These are phyloP conservation scores for Brachypterus glaber DNA, from an alignment of 2,888 invertebrate genomes.

Conservation along the genomic window DNA sequence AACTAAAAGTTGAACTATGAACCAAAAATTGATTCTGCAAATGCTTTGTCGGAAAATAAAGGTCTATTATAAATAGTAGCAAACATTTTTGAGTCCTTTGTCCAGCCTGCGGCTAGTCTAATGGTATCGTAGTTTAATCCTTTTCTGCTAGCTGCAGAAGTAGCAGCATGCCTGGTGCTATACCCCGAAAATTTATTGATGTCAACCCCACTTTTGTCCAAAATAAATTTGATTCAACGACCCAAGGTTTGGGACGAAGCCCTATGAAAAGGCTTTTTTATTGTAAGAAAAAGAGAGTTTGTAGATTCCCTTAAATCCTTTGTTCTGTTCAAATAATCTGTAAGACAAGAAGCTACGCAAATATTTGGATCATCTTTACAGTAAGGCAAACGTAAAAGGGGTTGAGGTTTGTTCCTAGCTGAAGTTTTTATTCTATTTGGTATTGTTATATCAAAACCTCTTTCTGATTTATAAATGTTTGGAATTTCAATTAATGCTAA, in stretches of 20 bases:
- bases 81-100: slow-evolving; percentile 16
- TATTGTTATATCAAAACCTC: not conserved
- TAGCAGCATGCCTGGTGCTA: slow-evolving; percentile 19
- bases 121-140: slow-evolving; percentile 17
- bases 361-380: slow-evolving; percentile 7
- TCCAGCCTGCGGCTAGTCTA: slow-evolving; percentile 19
- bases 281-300: too few species aligned
- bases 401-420: slow-evolving; percentile 8
- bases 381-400: slow-evolving; percentile 15
- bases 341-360: slow-evolving; percentile 12
- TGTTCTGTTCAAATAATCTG: slow-evolving; percentile 10
- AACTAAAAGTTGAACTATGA: too few species aligned
- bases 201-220: slow-evolving; percentile 6
- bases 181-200: slow-evolving; percentile 9
- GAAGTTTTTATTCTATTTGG: not conserved
- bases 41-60: not conserved
- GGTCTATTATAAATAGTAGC: slow-evolving; percentile 14
- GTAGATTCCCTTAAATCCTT: slow-evolving; percentile 8
- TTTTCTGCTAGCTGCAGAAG: slow-evolving; percentile 16
- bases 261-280: not conserved
- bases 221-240: slow-evolving; percentile 3
- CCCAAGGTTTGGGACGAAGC: not conserved
- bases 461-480: slow-evolving; percentile 1
- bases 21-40: slow-evolving; percentile 6
- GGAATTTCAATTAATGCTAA: not conserved